These are phyloP conservation scores for Ellobius talpinus DNA, from an alignment of 2,113 vertebrate genomes.

Conservation along the genomic window DNA sequence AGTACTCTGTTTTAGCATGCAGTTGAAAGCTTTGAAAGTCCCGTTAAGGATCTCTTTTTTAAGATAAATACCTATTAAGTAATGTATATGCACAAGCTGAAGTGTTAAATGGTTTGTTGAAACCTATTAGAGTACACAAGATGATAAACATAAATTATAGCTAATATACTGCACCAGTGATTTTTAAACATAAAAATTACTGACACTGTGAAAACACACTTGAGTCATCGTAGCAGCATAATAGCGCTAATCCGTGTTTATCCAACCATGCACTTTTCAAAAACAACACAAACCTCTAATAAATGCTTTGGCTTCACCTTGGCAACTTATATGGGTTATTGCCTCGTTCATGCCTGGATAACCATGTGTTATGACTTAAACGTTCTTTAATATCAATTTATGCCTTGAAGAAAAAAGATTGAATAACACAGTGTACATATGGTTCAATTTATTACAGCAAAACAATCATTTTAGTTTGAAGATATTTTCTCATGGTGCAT, in stretches of 20 bases:
- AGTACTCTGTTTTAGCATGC: conserved; percentile 87
- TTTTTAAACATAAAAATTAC: conserved; percentile 97
- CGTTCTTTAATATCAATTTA: conserved; percentile 94
- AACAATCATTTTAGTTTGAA: conserved; percentile 93
- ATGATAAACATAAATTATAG: conserved; percentile 99
- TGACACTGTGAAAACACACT: conserved; percentile 97
- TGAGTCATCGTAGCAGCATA: conserved; percentile 92
- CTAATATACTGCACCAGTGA: conserved; percentile 99
- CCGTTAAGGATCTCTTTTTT: conserved; percentile 94
- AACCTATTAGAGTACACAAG: conserved; percentile 96
- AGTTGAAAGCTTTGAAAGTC: conserved; percentile 90
- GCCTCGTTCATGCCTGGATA: conserved; percentile 95
- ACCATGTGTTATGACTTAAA: conserved; percentile 95
- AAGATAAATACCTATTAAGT: conserved; percentile 99
- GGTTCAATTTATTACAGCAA: conserved; percentile 94
- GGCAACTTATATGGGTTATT: conserved; percentile 97
- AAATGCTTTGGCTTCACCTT: conserved; percentile 97
- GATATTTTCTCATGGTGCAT: conserved; percentile 92
- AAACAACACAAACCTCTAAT: conserved; percentile 96
- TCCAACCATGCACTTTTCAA: conserved; percentile 96
- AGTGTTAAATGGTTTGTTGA: conserved; percentile 99
- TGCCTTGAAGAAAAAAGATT: conserved; percentile 93
- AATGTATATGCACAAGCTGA: conserved; percentile 95
- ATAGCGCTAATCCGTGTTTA: conserved; percentile 94
- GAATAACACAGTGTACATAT: conserved; percentile 93